Base-by-base conservation (phyloP, 2,113 vertebrate genomes). In the Onychostruthus taczanowskii region DNA sequence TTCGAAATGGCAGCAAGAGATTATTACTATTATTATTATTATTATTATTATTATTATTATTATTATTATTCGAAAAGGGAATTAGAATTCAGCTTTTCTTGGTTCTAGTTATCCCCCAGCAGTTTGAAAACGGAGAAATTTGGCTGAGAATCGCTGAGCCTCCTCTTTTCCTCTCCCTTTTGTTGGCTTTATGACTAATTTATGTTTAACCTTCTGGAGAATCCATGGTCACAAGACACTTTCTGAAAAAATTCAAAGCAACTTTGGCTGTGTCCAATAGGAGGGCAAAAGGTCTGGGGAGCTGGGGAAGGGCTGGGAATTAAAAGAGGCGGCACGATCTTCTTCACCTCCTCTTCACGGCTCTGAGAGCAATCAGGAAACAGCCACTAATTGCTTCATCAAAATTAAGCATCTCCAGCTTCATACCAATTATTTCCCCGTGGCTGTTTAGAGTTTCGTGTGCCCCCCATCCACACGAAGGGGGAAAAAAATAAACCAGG, bases 161-260 rank as follows among this genome's bases (percentile, higher is more conserved):
- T 98, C 98, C 97, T 97, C 97, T 97, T 97, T 98, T 98, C 97
- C 98, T 98, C 97, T 95, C 97, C 96, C 97, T 98, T 98, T 98
- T 97, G 98, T 98, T 98, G 98, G 97, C 98, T 98, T 98, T 98
- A 99, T 99, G 98, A 99, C 98, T 98, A 99, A 99, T 99, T 99
- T 98, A 99, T 99, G 98, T 98, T 98, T 98, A 98, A 98, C 98
- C 98, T 99, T 98, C 97, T 98, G 98, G 94, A 95, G 94, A 97
- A 96, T 97, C 98, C 97, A 94, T 9, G 91, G 98, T 91, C 93
- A 96, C 98, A 97, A 98, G 97, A 97, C 98, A 98, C 97, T 98
- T 97, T 98, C 95, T 95, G 50, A 89, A 97, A 97, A 98, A 98
- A 97, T 97, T 98, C 94, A 98, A 97, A 98, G 97, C 94, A 87